Conservation (phyloP, 2,113 vertebrate genomes). For the Empidonax alnorum region DNA sequence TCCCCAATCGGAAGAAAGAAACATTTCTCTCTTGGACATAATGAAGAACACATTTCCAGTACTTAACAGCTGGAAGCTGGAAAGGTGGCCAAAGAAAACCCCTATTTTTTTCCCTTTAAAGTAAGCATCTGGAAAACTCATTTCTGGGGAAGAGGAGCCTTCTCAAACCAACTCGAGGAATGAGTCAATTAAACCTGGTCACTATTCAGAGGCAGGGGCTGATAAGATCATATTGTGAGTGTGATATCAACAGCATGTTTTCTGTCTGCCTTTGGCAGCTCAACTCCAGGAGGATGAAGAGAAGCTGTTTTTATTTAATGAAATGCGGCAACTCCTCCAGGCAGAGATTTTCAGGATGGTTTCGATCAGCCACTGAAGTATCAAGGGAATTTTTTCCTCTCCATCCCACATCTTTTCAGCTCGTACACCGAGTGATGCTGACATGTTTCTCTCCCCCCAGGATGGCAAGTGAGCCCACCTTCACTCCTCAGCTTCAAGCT, state of each 20-base stretch:
- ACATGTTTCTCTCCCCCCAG: accelerated
- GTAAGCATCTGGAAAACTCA: conserved; percentile 43
- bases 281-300: not conserved
- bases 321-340: not conserved
- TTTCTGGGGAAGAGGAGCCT: not conserved
- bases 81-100: conserved; percentile 68
- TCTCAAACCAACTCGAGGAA: not conserved
- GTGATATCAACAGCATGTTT: not conserved
- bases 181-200: not conserved
- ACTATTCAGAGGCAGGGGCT: not conserved
- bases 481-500: not conserved
- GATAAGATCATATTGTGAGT: not conserved
- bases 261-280: conserved; percentile 12
- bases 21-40: conserved; percentile 51
- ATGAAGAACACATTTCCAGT: conserved; percentile 58
- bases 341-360: not conserved
- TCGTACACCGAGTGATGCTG: not conserved
- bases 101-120: not conserved
- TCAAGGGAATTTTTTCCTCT: not conserved
- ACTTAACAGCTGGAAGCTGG: conserved; percentile 52
- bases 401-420: not conserved
- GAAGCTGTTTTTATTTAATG: conserved; percentile 2
- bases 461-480: not conserved
- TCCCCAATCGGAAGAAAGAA: conserved; percentile 45
- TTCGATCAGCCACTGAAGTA: not conserved